Conservation (phyloP, 2,888 invertebrate genomes). For the Carpatolechia fugitivella region DNA sequence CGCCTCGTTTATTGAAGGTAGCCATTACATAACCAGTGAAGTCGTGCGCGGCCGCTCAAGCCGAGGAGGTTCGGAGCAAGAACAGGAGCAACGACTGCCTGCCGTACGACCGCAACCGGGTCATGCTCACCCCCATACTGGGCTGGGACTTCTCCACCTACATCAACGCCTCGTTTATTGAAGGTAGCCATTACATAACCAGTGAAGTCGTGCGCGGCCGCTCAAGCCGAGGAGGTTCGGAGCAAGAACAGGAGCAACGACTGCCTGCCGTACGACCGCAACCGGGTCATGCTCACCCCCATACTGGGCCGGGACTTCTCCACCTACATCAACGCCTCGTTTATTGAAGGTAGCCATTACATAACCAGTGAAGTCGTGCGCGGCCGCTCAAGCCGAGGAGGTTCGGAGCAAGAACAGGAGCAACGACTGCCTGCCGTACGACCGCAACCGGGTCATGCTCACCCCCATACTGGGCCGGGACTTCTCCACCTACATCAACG, state of each 20-base stretch:
- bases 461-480: slow-evolving; percentile 70
- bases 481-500: neutral
- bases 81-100: slow-evolving; percentile 59
- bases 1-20: slow-evolving; percentile 93
- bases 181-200: too few relatives aligned
- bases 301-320: slow-evolving; percentile 91
- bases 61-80: slow-evolving; percentile 85
- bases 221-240: too few relatives aligned
- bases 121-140: slow-evolving; percentile 83
- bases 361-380: slow-evolving; percentile 87
- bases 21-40: too few relatives aligned
- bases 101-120: slow-evolving; percentile 91
- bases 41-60: slow-evolving; percentile 89
- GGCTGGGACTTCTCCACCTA: neutral
- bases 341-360: slow-evolving; percentile 92
- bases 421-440: slow-evolving; percentile 84
- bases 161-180: too few relatives aligned
- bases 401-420: slow-evolving; percentile 72
- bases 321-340: slow-evolving; percentile 96
- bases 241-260: slow-evolving; percentile 89
- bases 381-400: slow-evolving; percentile 91
- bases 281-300: slow-evolving; percentile 94
- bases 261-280: slow-evolving; percentile 93
- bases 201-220: too few relatives aligned
- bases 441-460: slow-evolving; percentile 89